Base-by-base conservation (phyloP, 53 echinoderm and acorn worm species). In the Holothuria leucospilota region DNA sequence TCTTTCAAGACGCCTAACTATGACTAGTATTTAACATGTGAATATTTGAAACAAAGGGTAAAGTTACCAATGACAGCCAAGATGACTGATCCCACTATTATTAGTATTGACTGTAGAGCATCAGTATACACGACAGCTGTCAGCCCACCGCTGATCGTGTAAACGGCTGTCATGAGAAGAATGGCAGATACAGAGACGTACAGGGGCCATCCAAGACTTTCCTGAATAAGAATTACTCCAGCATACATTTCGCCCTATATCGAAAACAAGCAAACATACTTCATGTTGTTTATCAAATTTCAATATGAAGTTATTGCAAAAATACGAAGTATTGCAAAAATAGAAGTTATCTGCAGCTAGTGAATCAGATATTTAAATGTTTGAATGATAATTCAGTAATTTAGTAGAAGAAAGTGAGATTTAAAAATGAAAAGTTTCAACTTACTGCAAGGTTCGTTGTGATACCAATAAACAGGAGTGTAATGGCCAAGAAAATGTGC, bases 71-170 rank as follows among this genome's bases (percentile, higher is more conserved):
- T 71, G 16, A 90, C 34, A 13, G 78, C 85, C 0, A 92, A 81
- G 62, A 92, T 85, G 46, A 90, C 20, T 13, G 90, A 90, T 8
- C 95, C 90, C 4, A 74, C 68, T 41, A 95, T 73, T 71, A 95
- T 95, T 40, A 92, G 83, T 16, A 95, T 71, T 9, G 90, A 88
- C 61, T 95, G 92, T 13, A 92, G 4, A 7, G 92, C 92, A 63
- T 95, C 95, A 21, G 95, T 95, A 59, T 92, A 95, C 10, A 95
- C 93, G 52, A 95, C 95, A 10, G 95, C 95, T 2, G 90, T 92
- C 49, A 95, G 77, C 0, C 95, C 95, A n/a, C 95, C 95, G 8
- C 88, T 85, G 46, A 95, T 83, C 0, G 95, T 95, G 63, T 95
- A 95, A 21, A 95, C 73, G 53, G 90, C 90, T 1, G 92, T 92